phyloP scores from a whole-genome alignment of 2,888 invertebrate genomes.

The Perizoma affinitatum region DNA sequence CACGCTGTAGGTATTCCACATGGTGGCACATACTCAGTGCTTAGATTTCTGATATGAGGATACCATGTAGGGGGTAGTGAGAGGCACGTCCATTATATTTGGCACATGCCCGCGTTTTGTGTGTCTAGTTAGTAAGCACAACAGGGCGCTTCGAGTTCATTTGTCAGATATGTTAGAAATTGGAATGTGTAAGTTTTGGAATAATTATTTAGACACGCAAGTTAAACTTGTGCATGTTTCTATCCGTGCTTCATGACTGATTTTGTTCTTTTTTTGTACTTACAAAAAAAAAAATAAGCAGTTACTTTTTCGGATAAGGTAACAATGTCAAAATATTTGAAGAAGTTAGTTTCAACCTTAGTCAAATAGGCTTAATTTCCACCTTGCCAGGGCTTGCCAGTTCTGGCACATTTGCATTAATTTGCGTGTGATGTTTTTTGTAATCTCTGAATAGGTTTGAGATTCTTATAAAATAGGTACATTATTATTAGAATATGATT shows the following conservation, averaged over 20 bases:
- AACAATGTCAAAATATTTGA: constrained; percentile 12
- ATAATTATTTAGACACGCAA: neutral
- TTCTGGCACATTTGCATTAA: constrained; percentile 11
- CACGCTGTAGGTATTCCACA: no score
- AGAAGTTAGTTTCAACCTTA: constrained; percentile 31
- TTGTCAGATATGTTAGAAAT: neutral
- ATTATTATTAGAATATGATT: constrained; percentile 20
- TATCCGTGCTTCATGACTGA: neutral
- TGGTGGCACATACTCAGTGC: no score
- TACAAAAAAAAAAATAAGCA: neutral
- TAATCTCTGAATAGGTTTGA: constrained; percentile 16
- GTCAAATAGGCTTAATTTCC: constrained; percentile 23
- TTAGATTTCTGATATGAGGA: no score
- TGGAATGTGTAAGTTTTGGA: constrained; percentile 31
- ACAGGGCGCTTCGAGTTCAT: neutral
- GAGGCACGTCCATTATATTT: no score
- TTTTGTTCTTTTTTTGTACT: no score
- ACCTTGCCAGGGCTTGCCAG: constrained; percentile 8
- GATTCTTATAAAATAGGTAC: constrained; percentile 13
- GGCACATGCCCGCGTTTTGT: no score
- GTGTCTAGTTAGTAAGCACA: no score
- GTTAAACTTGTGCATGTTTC: neutral
- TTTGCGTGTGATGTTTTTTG: neutral
- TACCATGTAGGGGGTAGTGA: no score
- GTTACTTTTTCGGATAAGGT: neutral